phyloP scores from a whole-genome alignment of 2,888 invertebrate genomes.

The Apamea monoglypha region DNA sequence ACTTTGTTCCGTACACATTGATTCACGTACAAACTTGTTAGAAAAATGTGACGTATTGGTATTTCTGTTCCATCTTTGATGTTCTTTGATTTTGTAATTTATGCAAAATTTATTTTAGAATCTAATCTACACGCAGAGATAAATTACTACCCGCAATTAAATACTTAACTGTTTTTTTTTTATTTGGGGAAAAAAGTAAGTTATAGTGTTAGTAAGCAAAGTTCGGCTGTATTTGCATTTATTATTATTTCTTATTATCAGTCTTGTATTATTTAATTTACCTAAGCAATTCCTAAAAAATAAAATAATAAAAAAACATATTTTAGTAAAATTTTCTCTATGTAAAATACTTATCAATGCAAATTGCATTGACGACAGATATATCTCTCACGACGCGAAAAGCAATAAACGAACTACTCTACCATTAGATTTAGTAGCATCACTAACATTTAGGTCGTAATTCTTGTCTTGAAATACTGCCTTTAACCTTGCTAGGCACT shows the following conservation, averaged over 20 bases:
- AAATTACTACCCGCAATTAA: no score
- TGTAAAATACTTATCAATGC: neutral
- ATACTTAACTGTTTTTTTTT: neutral
- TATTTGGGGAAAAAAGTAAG: neutral
- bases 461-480: slow-evolving; percentile 10
- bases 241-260: neutral
- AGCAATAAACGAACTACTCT: neutral
- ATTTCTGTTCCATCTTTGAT: neutral
- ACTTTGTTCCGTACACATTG: slow-evolving; percentile 11
- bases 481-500: slow-evolving; percentile 12
- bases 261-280: neutral
- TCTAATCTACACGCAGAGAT: neutral
- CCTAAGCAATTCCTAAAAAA: no score
- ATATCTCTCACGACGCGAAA: neutral
- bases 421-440: slow-evolving; percentile 1
- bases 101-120: neutral
- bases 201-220: no score
- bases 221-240: neutral
- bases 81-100: neutral
- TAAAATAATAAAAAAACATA: neutral
- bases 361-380: neutral
- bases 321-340: no score
- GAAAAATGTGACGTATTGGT: neutral
- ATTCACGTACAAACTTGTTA: slow-evolving; percentile 21
- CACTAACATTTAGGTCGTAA: slow-evolving; percentile 18